Conservation (phyloP, 1,140 invertebrate genomes). For the Habropoda laboriosa region DNA sequence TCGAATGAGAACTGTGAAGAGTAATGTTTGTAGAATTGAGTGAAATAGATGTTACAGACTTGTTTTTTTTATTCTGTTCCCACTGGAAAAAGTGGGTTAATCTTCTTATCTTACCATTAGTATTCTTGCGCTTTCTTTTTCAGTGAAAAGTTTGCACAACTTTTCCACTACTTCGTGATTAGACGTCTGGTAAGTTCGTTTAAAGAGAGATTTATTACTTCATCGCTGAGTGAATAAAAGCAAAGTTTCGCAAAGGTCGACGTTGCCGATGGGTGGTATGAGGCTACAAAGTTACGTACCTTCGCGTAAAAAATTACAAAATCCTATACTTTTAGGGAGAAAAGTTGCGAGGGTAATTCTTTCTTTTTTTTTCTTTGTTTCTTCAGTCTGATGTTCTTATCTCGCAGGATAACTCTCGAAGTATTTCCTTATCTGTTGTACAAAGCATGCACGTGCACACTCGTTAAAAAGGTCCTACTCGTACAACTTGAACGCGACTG, state of each 20-base stretch:
- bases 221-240: not conserved
- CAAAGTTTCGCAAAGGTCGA: not conserved
- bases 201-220: not conserved
- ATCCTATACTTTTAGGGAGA: too few species aligned
- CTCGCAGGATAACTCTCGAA: too few species aligned
- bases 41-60: not conserved
- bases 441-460: not conserved
- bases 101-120: not conserved
- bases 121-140: not conserved
- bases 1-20: too few species aligned
- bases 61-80: too few species aligned
- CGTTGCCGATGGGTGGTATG: not conserved
- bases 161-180: not conserved
- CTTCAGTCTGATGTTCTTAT: too few species aligned
- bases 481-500: not conserved
- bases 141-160: not conserved
- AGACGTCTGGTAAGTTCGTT: not conserved
- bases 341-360: not conserved
- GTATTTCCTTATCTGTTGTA: too few species aligned
- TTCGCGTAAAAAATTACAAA: too few species aligned
- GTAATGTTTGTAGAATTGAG: not conserved
- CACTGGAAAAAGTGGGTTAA: not conserved
- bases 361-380: too few species aligned
- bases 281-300: not conserved
- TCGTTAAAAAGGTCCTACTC: too few species aligned